phyloP scores from a whole-genome alignment of 2,113 vertebrate species.

The Ammodytes marinus region DNA sequence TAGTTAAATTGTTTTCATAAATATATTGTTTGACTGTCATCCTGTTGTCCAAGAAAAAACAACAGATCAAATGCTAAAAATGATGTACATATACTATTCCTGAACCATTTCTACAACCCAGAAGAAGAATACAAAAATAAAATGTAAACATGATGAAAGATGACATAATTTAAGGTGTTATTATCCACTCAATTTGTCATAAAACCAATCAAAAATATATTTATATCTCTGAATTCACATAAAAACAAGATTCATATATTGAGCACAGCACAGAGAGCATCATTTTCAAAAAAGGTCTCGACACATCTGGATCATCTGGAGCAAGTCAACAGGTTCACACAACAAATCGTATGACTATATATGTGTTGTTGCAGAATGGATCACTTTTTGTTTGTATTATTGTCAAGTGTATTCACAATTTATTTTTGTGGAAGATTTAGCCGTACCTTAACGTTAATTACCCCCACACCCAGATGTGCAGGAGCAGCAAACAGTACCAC shows the following conservation, averaged over 20 bases:
- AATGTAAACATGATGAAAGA: not conserved
- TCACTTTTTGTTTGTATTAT: not conserved
- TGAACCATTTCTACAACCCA: not conserved
- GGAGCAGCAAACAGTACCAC: not conserved
- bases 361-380: not conserved
- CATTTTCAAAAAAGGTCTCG: not conserved
- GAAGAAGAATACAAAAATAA: not conserved
- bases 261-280: not conserved
- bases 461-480: not conserved
- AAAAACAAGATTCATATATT: constrained; percentile 5
- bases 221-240: constrained; percentile 43
- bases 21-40: not conserved
- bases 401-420: not conserved
- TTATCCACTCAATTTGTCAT: constrained; percentile 14
- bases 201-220: constrained; percentile 55
- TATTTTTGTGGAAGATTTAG: not conserved
- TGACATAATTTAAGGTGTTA: constrained; percentile 15
- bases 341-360: not conserved
- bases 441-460: not conserved
- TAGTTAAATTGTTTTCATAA: constrained; percentile 1
- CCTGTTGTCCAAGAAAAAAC: constrained; percentile 4
- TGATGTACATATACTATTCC: not conserved
- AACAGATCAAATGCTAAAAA: not conserved
- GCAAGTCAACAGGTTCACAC: not conserved
- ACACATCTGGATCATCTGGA: not conserved